Conservation (phyloP, 2,888 invertebrate genomes). For the Pachliopta kotzebuea region DNA sequence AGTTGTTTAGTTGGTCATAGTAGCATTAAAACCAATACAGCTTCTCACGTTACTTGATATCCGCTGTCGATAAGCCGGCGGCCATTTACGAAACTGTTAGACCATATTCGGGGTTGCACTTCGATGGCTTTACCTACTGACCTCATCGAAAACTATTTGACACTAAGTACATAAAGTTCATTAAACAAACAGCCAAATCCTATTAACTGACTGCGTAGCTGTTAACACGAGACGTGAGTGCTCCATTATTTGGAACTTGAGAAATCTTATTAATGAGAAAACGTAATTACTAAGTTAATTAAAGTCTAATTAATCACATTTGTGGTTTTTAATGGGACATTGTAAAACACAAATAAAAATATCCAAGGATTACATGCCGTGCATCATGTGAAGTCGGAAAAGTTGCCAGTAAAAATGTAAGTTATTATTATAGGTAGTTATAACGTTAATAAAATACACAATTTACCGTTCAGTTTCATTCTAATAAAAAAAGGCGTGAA, state of each 20-base stretch:
- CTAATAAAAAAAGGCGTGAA: constrained; percentile 14
- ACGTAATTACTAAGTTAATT: background rate
- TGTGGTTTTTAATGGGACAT: no score
- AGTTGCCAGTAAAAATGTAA: background rate
- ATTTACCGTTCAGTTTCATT: constrained; percentile 11
- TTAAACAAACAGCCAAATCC: constrained; percentile 67
- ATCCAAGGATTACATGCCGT: background rate
- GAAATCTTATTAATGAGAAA: constrained; percentile 3
- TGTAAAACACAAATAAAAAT: no score
- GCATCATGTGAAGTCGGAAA: background rate
- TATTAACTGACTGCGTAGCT: constrained; percentile 52
- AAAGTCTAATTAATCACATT: background rate
- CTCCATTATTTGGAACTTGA: background rate
- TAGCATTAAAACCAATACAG: constrained; percentile 58
- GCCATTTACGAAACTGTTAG: constrained; percentile 68
- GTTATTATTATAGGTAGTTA: background rate
- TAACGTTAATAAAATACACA: background rate
- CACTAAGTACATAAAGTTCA: constrained; percentile 69
- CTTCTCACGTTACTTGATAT: constrained; percentile 67
- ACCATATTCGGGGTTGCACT: constrained; percentile 74
- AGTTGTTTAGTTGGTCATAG: constrained; percentile 50
- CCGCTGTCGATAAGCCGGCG: constrained; percentile 60
- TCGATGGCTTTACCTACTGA: constrained; percentile 71
- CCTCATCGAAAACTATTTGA: constrained; percentile 68
- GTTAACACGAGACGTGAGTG: background rate